These are phyloP conservation scores for Neomorphus geoffroyi DNA, from an alignment of 2,797 vertebrate genomes.

Conservation along the genomic window DNA sequence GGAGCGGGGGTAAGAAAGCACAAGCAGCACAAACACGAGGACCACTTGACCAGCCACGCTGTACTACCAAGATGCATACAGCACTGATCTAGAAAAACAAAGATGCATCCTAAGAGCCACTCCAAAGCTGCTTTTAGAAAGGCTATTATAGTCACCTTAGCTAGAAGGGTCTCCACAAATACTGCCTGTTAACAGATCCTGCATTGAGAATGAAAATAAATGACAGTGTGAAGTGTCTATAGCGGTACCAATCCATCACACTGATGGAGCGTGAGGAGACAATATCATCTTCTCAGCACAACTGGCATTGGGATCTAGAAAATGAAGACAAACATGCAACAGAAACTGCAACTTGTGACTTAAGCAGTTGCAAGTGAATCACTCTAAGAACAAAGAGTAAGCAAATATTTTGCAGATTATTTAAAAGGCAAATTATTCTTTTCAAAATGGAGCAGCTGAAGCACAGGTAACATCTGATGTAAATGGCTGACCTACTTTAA, in stretches of 20 bases:
- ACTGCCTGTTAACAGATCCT: not conserved
- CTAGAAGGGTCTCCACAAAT: not conserved
- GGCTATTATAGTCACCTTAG: not conserved
- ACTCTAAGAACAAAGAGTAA: not conserved
- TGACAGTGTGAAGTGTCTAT: rapidly evolving
- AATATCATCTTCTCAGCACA: not conserved
- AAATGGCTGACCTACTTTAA: conserved; percentile 27
- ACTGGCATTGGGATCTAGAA: not conserved
- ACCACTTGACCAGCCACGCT: not conserved
- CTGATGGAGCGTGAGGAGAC: not conserved
- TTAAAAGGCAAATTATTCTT: conserved; percentile 19
- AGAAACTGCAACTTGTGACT: not conserved
- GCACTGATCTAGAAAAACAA: not conserved
- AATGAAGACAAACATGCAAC: not conserved
- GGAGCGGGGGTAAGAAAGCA: not conserved
- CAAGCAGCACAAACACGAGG: not conserved
- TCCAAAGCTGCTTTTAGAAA: conserved; percentile 30
- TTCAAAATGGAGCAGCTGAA: not conserved
- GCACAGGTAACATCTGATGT: not conserved
- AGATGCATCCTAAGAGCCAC: not conserved
- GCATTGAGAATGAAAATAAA: not conserved
- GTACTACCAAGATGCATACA: not conserved
- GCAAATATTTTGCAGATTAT: not conserved
- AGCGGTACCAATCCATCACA: not conserved
- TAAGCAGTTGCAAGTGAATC: not conserved